Evolutionary conservation across 1,140 invertebrate genomes (phyloP).

Genomic region (Nebria ingens): DNA sequence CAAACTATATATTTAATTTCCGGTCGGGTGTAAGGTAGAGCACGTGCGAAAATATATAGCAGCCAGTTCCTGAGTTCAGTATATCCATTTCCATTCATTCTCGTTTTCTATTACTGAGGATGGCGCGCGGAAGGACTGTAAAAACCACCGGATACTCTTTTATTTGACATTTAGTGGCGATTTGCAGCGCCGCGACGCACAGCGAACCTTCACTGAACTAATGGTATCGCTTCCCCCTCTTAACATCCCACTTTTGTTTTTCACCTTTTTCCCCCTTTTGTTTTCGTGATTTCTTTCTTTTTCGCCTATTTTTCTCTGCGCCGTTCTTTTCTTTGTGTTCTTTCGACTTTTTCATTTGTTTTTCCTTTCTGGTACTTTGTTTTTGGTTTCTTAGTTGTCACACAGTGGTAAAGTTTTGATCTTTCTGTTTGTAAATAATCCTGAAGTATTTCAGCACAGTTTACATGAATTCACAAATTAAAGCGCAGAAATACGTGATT

Average conservation of each 20-base stretch:
- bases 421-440: background rate
- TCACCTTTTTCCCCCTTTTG: background rate
- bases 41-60: background rate
- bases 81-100: constrained; percentile 22
- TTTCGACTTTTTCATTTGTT: background rate
- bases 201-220: constrained; percentile 18
- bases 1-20: constrained; percentile 4
- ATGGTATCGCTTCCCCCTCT: constrained; percentile 22
- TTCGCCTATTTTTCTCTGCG: background rate
- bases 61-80: background rate
- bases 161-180: constrained; percentile 27
- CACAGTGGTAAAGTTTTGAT: constrained; percentile 2
- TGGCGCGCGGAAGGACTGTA: constrained; percentile 17
- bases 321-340: background rate
- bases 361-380: background rate
- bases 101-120: constrained; percentile 24
- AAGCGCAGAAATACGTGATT: too few relatives aligned
- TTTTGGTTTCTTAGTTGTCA: background rate
- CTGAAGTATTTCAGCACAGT: too few relatives aligned
- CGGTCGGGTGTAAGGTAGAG: background rate
- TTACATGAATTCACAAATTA: too few relatives aligned
- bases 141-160: constrained; percentile 24
- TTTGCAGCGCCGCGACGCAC: constrained; percentile 19
- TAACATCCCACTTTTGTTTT: background rate
- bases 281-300: background rate